Conservation (phyloP, 2,797 vertebrate genomes). For the Chanos chanos region DNA sequence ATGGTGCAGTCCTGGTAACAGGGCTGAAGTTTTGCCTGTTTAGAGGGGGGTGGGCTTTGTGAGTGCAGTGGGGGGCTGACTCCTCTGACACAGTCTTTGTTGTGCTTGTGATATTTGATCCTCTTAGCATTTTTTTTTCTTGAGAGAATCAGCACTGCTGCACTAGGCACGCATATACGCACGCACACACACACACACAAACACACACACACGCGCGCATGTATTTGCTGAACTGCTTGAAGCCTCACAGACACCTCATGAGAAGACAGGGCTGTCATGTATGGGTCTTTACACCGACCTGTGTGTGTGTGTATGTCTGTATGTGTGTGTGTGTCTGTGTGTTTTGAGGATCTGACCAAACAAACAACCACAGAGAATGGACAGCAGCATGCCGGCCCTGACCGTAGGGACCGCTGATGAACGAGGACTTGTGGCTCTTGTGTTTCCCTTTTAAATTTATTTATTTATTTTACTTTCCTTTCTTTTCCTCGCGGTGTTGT, state of each 20-base stretch:
- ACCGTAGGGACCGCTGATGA: background rate
- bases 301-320: slow-evolving; percentile 58
- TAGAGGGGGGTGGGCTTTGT: slow-evolving; percentile 78
- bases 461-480: background rate
- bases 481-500: background rate
- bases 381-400: too few relatives aligned
- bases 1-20: slow-evolving; percentile 90
- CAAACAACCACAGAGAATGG: too few relatives aligned
- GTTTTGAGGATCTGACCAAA: too few relatives aligned
- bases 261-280: too few relatives aligned
- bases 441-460: background rate
- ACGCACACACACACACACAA: slow-evolving; percentile 3
- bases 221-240: background rate
- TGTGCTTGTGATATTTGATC: slow-evolving; percentile 97
- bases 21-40: slow-evolving; percentile 86
- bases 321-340: background rate
- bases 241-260: background rate
- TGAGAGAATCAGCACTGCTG: slow-evolving; percentile 26
- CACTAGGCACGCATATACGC: slow-evolving; percentile 2
- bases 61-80: slow-evolving; percentile 88
- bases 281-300: slow-evolving; percentile 28
- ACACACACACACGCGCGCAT: slow-evolving; percentile 7
- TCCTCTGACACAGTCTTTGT: slow-evolving; percentile 97
- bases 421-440: background rate
- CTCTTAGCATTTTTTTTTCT: slow-evolving; percentile 82